Evolutionary conservation across 1,140 invertebrate genomes (phyloP).

Genomic region (Limonius californicus): DNA sequence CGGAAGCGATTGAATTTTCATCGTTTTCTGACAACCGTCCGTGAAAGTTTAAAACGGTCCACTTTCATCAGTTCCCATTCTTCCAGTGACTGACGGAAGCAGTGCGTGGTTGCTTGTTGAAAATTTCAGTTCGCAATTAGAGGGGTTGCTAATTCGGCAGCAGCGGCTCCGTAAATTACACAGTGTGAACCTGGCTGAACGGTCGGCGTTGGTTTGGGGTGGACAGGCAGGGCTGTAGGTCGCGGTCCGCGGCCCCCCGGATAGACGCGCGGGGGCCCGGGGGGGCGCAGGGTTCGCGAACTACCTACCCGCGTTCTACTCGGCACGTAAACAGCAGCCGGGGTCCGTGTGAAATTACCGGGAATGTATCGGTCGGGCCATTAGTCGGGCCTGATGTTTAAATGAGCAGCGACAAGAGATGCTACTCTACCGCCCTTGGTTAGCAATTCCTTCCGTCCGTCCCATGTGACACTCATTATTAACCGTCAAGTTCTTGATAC

Average conservation of each 20-base stretch:
- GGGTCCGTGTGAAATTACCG: constrained; percentile 32
- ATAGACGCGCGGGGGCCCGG: constrained; percentile 16
- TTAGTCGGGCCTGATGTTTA: constrained; percentile 25
- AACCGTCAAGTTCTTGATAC: constrained; percentile 11
- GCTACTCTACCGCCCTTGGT: constrained; percentile 21
- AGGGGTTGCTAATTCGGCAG: too few species aligned
- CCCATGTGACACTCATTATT: constrained; percentile 10
- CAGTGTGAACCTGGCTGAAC: constrained; percentile 21
- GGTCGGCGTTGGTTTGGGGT: constrained; percentile 22
- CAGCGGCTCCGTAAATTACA: not conserved
- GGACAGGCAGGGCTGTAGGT: constrained; percentile 23
- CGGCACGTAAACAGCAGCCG: constrained; percentile 28
- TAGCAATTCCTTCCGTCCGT: constrained; percentile 24
- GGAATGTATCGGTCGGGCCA: constrained; percentile 21
- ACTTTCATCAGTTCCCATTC: too few species aligned
- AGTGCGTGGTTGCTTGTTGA: too few species aligned
- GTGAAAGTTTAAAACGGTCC: too few species aligned
- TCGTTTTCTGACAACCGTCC: too few species aligned
- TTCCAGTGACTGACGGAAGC: too few species aligned
- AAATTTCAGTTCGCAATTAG: too few species aligned
- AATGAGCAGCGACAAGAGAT: constrained; percentile 28
- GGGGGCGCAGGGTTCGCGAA: constrained; percentile 20
- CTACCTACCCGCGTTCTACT: constrained; percentile 22
- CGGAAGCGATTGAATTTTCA: too few species aligned
- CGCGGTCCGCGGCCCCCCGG: constrained; percentile 17